Conservation (phyloP, 53 echinoderm and acorn worm genomes). For the Astropecten irregularis region DNA sequence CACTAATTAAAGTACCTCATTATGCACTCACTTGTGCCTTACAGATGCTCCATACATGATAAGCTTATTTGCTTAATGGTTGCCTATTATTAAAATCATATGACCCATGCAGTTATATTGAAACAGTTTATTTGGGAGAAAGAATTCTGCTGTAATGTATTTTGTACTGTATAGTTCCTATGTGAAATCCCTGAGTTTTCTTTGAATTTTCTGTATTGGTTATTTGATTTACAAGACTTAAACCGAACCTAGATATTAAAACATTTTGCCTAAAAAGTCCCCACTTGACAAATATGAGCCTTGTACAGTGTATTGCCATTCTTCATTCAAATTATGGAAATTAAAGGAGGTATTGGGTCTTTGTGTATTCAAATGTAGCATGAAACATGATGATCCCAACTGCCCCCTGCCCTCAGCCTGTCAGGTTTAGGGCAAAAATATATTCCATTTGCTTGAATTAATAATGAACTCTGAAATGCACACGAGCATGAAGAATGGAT, state of each 20-base stretch:
- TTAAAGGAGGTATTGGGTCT: neutral
- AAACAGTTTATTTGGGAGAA: too few species aligned
- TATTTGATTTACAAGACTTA: too few species aligned
- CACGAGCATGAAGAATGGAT: constrained; percentile 59
- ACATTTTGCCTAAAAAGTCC: neutral
- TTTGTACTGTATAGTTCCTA: too few species aligned
- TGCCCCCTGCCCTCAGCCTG: constrained; percentile 5
- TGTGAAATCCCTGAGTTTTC: too few species aligned
- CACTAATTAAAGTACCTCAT: too few species aligned
- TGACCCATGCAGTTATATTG: too few species aligned
- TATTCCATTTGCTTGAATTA: constrained; percentile 56
- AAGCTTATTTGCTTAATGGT: too few species aligned
- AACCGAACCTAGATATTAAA: neutral
- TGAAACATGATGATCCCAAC: constrained; percentile 50
- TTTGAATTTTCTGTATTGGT: too few species aligned
- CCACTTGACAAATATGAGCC: neutral
- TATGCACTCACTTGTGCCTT: too few species aligned
- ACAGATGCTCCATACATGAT: too few species aligned
- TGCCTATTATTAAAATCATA: too few species aligned
- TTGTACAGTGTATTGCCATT: constrained; percentile 5
- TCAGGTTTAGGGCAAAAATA: constrained; percentile 4
- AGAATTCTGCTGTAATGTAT: too few species aligned
- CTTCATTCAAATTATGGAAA: constrained; percentile 30
- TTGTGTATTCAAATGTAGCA: constrained; percentile 35
- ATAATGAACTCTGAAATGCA: constrained; percentile 58